Evolutionary conservation across 2,888 invertebrate species (phyloP).

Genomic region (Nephrotoma appendiculata): DNA sequence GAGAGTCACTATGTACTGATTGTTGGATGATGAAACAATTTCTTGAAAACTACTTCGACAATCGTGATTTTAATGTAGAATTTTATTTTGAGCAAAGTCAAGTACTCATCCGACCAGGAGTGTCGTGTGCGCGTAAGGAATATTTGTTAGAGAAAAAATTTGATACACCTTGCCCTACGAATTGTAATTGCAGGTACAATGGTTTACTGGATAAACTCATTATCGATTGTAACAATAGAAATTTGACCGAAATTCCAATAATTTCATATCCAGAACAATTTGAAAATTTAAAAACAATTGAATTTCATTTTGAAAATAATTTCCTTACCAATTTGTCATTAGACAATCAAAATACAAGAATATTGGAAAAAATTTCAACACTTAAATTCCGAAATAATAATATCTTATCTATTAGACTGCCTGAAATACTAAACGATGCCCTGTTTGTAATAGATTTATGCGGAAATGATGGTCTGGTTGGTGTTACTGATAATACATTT

Average conservation of each 20-base stretch:
- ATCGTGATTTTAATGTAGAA: neutral
- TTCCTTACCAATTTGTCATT: neutral
- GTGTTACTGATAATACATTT: no score
- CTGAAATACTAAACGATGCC: no score
- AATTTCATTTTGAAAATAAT: neutral
- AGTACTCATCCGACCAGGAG: neutral
- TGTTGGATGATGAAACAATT: no score
- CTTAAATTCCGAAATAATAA: no score
- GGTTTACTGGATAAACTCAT: neutral
- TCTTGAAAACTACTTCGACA: neutral
- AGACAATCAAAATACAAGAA: neutral
- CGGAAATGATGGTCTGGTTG: no score
- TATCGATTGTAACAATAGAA: neutral
- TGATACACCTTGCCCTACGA: neutral
- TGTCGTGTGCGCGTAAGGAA: neutral
- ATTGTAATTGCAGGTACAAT: neutral
- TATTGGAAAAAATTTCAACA: no score
- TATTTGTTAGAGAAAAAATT: neutral
- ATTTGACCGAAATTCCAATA: neutral
- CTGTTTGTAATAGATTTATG: no score
- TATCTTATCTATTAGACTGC: no score
- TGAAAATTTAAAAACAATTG: neutral
- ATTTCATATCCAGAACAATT: neutral
- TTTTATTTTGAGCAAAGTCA: neutral
- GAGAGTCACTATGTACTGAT: no score